Percentiles rank a stretch among this genome's conserved stretches.
These are phyloP conservation scores for Pantelozetes paolii DNA, from an alignment of 2,888 invertebrate species.

Conservation along the genomic window DNA sequence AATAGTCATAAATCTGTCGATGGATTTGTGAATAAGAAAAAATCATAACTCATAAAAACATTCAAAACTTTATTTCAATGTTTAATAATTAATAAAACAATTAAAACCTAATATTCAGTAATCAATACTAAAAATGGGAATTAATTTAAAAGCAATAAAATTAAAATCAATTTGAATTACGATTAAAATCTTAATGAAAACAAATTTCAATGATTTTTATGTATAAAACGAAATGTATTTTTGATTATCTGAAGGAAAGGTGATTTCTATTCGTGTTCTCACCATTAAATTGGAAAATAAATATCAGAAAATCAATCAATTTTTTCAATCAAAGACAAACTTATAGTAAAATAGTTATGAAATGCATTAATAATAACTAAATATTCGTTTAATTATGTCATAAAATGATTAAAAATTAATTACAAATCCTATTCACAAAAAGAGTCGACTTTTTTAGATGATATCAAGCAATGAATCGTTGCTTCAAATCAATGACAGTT, in stretches of 20 bases:
- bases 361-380: no score
- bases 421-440: no score
- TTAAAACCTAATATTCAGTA: background rate
- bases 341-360: no score
- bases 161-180: background rate
- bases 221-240: background rate
- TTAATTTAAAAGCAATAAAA: constrained; percentile 3
- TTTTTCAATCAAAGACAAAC: no score
- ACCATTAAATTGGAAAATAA: no score
- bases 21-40: no score
- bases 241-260: background rate
- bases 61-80: background rate
- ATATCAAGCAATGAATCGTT: background rate
- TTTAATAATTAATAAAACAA: background rate
- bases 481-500: background rate
- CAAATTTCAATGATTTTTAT: background rate
- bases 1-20: background rate
- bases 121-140: background rate
- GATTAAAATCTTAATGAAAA: background rate
- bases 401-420: no score
- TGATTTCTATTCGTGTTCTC: background rate
- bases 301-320: no score
- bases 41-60: background rate
- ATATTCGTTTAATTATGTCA: no score
- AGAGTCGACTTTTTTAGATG: no score